A percentile compares a stretch with the other conserved stretches of the same genome.
Conservation (phyloP, 1,140 invertebrate genomes). For the Drosophila obscura region DNA sequence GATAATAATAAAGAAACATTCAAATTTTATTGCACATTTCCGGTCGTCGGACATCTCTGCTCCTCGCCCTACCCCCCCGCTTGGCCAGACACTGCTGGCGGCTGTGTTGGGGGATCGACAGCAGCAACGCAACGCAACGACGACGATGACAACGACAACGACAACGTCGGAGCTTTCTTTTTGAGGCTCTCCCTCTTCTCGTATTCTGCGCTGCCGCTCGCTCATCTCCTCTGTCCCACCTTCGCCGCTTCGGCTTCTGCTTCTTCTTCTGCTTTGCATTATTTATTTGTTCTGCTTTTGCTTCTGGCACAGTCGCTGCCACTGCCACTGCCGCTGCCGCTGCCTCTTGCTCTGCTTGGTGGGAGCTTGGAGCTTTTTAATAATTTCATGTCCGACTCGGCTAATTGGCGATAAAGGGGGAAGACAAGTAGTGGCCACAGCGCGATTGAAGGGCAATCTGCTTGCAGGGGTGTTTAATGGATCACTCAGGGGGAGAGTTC, state of each 20-base stretch:
- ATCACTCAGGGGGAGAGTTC: not conserved
- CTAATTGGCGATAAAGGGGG: constrained; percentile 30
- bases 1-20: constrained; percentile 82
- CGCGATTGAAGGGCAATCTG: not conserved
- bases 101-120: constrained; percentile 47
- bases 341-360: not conserved
- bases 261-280: constrained; percentile 24
- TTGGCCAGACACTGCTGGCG: constrained; percentile 14
- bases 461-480: not conserved
- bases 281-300: constrained; percentile 32
- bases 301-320: constrained; percentile 16
- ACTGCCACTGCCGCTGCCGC: constrained; percentile 2
- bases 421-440: too few relatives aligned
- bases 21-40: constrained; percentile 84
- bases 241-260: constrained; percentile 17
- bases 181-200: constrained; percentile 36
- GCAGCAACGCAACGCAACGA: constrained; percentile 6
- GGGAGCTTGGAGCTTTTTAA: constrained; percentile 12
- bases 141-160: constrained; percentile 7
- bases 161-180: constrained; percentile 48
- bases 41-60: constrained; percentile 56
- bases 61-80: too few relatives aligned
- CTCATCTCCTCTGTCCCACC: constrained; percentile 30
- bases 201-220: constrained; percentile 14
- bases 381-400: constrained; percentile 16